A percentile compares a stretch with the other conserved stretches of the same genome.
These are phyloP conservation scores for Archips xylosteana DNA, from an alignment of 2,888 invertebrate genomes.

Conservation along the genomic window DNA sequence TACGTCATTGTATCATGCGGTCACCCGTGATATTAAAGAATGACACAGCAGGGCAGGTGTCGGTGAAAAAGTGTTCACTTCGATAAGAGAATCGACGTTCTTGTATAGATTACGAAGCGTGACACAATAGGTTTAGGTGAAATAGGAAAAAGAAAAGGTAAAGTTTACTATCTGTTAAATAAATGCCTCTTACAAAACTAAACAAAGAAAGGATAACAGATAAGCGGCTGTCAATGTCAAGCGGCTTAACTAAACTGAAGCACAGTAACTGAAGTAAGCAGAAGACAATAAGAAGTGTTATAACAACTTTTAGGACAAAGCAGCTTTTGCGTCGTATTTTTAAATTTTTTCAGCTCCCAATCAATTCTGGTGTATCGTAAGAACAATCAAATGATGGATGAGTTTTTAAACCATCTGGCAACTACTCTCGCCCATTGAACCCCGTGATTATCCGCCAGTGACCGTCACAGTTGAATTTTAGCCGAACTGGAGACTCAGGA, in stretches of 20 bases:
- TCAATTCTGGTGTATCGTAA: not conserved
- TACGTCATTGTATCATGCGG: constrained; percentile 3
- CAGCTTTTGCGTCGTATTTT: not conserved
- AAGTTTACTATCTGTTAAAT: not conserved
- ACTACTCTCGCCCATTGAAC: constrained; percentile 3
- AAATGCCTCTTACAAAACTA: not conserved
- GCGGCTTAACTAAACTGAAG: not conserved
- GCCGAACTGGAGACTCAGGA: not conserved
- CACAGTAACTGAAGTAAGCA: not conserved
- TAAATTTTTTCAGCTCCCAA: not conserved
- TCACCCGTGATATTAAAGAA: constrained; percentile 9
- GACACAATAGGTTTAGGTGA: not conserved
- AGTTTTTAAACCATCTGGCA: not conserved
- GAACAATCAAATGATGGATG: not conserved
- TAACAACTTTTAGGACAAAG: not conserved
- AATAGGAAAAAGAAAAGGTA: not conserved
- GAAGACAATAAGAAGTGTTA: not conserved
- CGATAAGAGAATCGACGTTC: not conserved
- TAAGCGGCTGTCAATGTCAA: not conserved
- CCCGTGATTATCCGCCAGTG: not conserved
- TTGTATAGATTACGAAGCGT: not conserved
- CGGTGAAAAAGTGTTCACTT: not conserved
- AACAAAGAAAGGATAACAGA: not conserved
- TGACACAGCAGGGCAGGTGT: constrained; percentile 13
- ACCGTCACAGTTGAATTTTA: constrained; percentile 7